Percentiles rank a stretch among this genome's conserved stretches.
These are phyloP conservation scores for Geodia barretti DNA, from an alignment of 37 sponge, comb jelly and placozoan genomes.

Conservation along the genomic window DNA sequence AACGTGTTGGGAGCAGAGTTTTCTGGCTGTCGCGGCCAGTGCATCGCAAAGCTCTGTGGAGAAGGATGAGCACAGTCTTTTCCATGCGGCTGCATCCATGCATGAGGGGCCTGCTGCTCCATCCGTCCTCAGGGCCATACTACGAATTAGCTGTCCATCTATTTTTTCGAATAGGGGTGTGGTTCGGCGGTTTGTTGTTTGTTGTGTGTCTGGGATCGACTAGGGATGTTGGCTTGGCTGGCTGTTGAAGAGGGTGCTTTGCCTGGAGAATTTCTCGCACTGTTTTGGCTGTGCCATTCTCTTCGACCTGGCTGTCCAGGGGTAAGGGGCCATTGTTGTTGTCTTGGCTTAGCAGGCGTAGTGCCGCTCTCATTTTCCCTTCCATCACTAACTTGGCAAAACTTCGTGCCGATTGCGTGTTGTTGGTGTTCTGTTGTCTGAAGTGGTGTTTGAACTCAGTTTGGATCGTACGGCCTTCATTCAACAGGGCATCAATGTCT, in stretches of 20 bases:
- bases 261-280: not conserved
- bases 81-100: constrained; percentile 39
- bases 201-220: not conserved
- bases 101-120: constrained; percentile 63
- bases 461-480: constrained; percentile 32
- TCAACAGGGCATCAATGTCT: constrained; percentile 14
- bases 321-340: not conserved
- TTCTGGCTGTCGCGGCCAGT: constrained; percentile 40
- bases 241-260: not conserved
- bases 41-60: constrained; percentile 55
- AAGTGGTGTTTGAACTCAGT: not conserved
- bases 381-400: constrained; percentile 38
- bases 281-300: not conserved
- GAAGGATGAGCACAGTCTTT: constrained; percentile 38
- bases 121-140: constrained; percentile 18
- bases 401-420: constrained; percentile 7
- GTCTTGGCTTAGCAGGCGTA: not conserved
- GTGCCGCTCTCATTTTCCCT: constrained; percentile 18
- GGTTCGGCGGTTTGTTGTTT: not conserved
- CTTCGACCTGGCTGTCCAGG: not conserved
- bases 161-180: constrained; percentile 49
- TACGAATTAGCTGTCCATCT: constrained; percentile 30
- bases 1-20: constrained; percentile 32
- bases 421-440: not conserved
- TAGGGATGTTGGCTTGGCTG: not conserved